Evolutionary conservation across 2,797 vertebrate species (phyloP).

Genomic region (Aulostomus chinensis): DNA sequence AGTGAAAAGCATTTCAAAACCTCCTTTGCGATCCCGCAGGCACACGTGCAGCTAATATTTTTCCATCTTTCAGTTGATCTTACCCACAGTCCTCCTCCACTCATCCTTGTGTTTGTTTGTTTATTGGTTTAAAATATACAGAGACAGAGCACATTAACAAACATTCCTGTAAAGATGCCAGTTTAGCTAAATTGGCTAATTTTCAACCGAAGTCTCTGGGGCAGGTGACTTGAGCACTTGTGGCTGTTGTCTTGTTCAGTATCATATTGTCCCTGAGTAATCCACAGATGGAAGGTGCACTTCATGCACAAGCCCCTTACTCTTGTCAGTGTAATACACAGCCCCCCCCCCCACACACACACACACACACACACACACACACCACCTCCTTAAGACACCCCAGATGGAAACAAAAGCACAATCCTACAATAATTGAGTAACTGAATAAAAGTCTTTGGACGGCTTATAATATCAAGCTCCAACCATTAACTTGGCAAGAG

Average conservation of each 20-base stretch:
- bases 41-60: conserved; percentile 57
- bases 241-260: conserved; percentile 65
- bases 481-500: conserved; percentile 44
- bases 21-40: conserved; percentile 43
- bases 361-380: conserved; percentile 2
- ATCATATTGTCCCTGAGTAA: conserved; percentile 54
- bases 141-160: too few relatives aligned
- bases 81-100: conserved; percentile 66
- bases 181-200: too few relatives aligned
- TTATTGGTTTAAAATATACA: too few relatives aligned
- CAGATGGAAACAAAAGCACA: conserved; percentile 13
- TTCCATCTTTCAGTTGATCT: conserved; percentile 63
- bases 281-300: conserved; percentile 58
- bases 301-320: too few relatives aligned
- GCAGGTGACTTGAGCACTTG: too few relatives aligned
- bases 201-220: too few relatives aligned
- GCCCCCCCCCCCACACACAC: too few relatives aligned
- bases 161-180: too few relatives aligned
- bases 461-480: conserved; percentile 53
- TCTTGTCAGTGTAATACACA: too few relatives aligned
- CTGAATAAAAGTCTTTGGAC: conserved; percentile 53
- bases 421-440: conserved; percentile 56
- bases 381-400: too few relatives aligned
- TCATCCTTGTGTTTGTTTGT: too few relatives aligned
- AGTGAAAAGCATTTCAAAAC: conserved; percentile 43